phyloP scores from a whole-genome alignment of 2,113 vertebrate genomes.

The Cichladusa arquata region DNA sequence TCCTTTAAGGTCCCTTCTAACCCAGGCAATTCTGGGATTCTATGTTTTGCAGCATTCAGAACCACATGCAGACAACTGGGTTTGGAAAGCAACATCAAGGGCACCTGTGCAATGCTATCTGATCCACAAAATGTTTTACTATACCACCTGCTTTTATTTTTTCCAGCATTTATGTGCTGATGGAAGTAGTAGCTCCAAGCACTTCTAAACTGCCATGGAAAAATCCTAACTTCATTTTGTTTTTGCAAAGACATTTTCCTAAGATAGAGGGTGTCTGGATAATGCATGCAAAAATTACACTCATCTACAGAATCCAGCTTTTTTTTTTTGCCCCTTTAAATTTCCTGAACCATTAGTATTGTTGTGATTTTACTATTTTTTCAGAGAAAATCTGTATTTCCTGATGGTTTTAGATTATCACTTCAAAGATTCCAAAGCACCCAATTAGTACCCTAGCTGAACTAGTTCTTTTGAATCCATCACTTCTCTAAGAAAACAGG shows the following conservation, averaged over 20 bases:
- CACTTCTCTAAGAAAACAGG: background rate
- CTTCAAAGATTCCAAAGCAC: background rate
- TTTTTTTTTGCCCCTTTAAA: background rate
- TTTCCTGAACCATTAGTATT: background rate
- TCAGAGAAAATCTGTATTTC: background rate
- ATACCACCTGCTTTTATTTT: background rate
- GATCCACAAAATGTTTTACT: background rate
- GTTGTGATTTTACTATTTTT: background rate
- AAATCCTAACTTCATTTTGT: background rate
- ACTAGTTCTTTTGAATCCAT: background rate
- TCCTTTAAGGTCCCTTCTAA: background rate
- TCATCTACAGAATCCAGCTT: background rate
- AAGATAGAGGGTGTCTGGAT: background rate
- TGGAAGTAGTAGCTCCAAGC: background rate
- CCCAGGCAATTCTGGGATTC: background rate
- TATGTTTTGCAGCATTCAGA: background rate
- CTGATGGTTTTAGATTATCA: background rate
- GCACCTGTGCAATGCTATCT: background rate
- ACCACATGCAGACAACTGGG: rapidly evolving
- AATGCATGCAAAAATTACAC: background rate
- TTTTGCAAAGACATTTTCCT: background rate
- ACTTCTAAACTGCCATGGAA: background rate
- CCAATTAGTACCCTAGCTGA: background rate
- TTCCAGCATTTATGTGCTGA: background rate
- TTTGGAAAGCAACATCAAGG: background rate